Conservation (phyloP, 2,113 vertebrate genomes). For the Brachyistius frenatus region DNA sequence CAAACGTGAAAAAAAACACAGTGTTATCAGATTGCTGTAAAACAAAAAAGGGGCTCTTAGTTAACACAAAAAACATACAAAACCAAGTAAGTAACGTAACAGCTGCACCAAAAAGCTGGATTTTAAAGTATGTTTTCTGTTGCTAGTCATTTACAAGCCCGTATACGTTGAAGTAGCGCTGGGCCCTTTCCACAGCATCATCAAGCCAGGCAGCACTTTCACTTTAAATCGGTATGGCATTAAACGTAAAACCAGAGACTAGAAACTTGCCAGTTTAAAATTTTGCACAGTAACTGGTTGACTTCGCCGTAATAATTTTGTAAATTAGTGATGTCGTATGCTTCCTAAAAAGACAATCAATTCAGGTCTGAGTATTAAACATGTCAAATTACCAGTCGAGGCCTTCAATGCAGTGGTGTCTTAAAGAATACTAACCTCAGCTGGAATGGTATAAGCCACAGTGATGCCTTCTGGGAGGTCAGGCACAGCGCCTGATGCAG, state of each 20-base stretch:
- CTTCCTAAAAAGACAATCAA: not conserved
- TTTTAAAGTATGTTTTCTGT: not conserved
- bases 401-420: not conserved
- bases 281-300: not conserved
- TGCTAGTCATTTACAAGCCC: not conserved
- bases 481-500: slow-evolving; percentile 87
- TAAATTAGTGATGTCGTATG: not conserved
- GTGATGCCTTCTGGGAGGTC: slow-evolving; percentile 94
- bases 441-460: slow-evolving; percentile 93
- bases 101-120: not conserved
- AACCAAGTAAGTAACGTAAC: too few relatives aligned
- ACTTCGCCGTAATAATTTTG: too few relatives aligned
- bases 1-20: slow-evolving; percentile 38
- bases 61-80: not conserved
- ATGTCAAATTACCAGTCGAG: not conserved
- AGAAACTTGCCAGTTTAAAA: too few relatives aligned
- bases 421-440: slow-evolving; percentile 82
- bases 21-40: not conserved
- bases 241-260: not conserved
- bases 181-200: not conserved
- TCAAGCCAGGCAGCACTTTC: not conserved
- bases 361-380: too few relatives aligned
- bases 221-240: not conserved
- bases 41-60: not conserved
- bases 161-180: not conserved